These are phyloP conservation scores for Eonycteris spelaea DNA, from an alignment of 2,113 vertebrate species.

Conservation along the genomic window DNA sequence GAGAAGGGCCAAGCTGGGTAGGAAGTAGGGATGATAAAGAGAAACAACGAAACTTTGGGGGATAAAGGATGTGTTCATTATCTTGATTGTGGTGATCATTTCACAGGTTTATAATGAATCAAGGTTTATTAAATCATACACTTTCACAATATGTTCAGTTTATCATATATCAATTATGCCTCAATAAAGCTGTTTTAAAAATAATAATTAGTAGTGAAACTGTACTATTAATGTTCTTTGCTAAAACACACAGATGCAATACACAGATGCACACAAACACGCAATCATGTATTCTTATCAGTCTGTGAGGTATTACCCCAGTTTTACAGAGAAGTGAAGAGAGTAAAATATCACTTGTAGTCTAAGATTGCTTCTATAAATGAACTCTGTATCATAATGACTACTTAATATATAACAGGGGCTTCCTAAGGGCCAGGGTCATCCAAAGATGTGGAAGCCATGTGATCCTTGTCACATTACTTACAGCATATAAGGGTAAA, in stretches of 20 bases:
- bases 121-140: background rate
- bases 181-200: background rate
- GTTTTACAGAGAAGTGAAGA: background rate
- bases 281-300: background rate
- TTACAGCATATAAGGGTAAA: background rate
- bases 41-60: background rate
- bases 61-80: background rate
- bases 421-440: background rate
- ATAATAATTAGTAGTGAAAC: background rate
- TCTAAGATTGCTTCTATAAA: background rate
- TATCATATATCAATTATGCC: background rate
- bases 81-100: background rate
- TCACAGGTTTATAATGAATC: background rate
- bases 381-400: background rate
- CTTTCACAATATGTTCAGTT: background rate
- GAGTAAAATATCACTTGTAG: background rate
- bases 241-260: background rate
- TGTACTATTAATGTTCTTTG: background rate
- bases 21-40: background rate
- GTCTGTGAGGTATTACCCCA: background rate
- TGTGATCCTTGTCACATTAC: background rate
- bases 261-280: background rate
- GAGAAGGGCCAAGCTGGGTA: background rate
- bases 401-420: background rate
- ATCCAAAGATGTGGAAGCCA: background rate